Evolutionary conservation across 1,140 invertebrate species (phyloP).

Genomic region (Scaptomyza hsui): DNA sequence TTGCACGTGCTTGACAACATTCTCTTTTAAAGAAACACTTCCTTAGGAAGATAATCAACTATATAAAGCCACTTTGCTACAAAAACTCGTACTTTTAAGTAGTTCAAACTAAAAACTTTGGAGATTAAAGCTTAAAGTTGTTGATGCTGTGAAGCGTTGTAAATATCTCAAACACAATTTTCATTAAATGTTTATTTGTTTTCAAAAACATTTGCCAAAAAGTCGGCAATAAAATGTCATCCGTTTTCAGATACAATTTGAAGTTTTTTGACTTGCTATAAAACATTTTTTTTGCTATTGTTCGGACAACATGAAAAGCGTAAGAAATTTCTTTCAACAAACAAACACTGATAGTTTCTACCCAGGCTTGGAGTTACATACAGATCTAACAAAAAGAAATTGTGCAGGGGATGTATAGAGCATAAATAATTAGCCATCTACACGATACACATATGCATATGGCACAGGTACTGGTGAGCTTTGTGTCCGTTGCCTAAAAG

Average conservation of each 20-base stretch:
- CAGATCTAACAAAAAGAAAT: too few relatives aligned
- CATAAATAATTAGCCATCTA: slow-evolving; percentile 16
- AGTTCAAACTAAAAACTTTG: background rate
- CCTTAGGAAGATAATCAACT: background rate
- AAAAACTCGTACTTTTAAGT: background rate
- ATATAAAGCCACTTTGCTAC: background rate
- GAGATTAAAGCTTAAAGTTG: slow-evolving; percentile 12
- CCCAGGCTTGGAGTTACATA: too few relatives aligned
- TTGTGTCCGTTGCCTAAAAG: background rate
- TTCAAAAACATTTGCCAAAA: slow-evolving; percentile 29
- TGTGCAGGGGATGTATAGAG: too few relatives aligned
- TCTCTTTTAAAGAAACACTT: background rate
- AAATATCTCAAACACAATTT: slow-evolving; percentile 17
- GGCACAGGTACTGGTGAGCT: background rate
- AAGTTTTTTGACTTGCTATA: slow-evolving; percentile 14
- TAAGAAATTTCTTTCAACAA: slow-evolving; percentile 66
- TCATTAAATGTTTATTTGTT: slow-evolving; percentile 34
- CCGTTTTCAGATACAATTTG: slow-evolving; percentile 7
- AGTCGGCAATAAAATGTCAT: background rate
- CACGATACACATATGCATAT: background rate
- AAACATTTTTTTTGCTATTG: slow-evolving; percentile 26
- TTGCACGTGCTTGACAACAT: background rate
- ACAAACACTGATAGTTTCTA: too few relatives aligned
- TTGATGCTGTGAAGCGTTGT: too few relatives aligned
- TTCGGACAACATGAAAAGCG: slow-evolving; percentile 56